A percentile compares a stretch with the other conserved stretches of the same genome.
These are phyloP conservation scores for Centroberyx gerrardi DNA, from an alignment of 2,797 vertebrate species.

Conservation along the genomic window DNA sequence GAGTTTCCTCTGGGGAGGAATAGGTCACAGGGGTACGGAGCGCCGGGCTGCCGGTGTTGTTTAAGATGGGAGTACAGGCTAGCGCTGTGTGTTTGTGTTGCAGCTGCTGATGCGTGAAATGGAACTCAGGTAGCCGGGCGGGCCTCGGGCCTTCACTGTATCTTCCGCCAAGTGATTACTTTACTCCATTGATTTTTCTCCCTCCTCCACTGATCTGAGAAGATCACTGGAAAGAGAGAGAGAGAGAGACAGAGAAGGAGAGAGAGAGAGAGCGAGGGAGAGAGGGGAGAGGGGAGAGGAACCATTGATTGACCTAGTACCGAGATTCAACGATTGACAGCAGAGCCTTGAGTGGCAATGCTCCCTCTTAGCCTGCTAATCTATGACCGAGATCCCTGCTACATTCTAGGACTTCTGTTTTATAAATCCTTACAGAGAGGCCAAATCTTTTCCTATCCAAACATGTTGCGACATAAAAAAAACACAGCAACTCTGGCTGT, in stretches of 20 bases:
- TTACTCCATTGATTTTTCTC: constrained; percentile 86
- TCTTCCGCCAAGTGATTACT: constrained; percentile 87
- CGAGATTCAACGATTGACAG: constrained; percentile 79
- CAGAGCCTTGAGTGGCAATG: constrained; percentile 74
- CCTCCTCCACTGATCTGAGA: constrained; percentile 84
- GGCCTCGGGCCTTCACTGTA: constrained; percentile 81
- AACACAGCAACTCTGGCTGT: constrained; percentile 19
- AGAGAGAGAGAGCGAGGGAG: constrained; percentile 15
- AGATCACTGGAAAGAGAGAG: constrained; percentile 75
- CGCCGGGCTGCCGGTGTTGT: constrained; percentile 75
- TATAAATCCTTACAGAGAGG: constrained; percentile 58
- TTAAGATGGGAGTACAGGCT: constrained; percentile 78
- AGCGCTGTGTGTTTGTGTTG: constrained; percentile 83
- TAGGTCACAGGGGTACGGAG: constrained; percentile 73
- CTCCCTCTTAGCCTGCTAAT: constrained; percentile 68
- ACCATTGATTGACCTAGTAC: constrained; percentile 81
- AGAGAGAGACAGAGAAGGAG: constrained; percentile 22
- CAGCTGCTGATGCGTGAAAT: constrained; percentile 87
- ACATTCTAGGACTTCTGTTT: constrained; percentile 49
- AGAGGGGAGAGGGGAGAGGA: constrained; percentile 31
- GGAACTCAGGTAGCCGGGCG: constrained; percentile 85
- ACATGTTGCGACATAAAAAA: constrained; percentile 33
- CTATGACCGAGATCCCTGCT: constrained; percentile 53
- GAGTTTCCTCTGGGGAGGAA: constrained; percentile 82
- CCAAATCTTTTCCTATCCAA: constrained; percentile 37